Evolutionary conservation across 1,140 invertebrate genomes (phyloP), one percentile per base, ranked within the genome.

Genomic region (Vanessa tameamea): DNA sequence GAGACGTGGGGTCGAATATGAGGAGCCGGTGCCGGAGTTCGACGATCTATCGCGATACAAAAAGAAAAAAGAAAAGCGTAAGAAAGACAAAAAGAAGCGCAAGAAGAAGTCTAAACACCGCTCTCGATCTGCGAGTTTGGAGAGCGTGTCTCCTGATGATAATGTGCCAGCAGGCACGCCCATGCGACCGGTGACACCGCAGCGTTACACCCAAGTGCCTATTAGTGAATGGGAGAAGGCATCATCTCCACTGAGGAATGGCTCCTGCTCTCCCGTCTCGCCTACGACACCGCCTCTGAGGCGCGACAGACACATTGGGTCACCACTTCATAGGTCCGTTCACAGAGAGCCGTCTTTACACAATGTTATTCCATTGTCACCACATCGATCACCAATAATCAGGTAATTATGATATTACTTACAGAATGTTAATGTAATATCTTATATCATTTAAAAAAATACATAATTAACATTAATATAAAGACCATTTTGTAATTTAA

Each of bases 81-180:
- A 96, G 66, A 96, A 96, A 78, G 96, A 96, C 73, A 95, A 95
- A 76, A 95, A 94, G 82, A 93, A 94, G 93, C 86, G 93, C 82
- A 91, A 95, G 85, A 96, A 96, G 87, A 96, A 96, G 88, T 95
- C 95, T 13, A 96, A 96, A 81, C 94, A 96, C 53, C 88, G 93
- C 53, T 95, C 95, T 16, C 93, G 95, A 53, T 96, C 95, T 70
- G 92, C 95, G 0, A 96, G 96, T 81, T 88, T 95, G 64, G 94
- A 95, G 78, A 94, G 94, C 50, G 85, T 95, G 53, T 94, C 94
- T 2, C 92, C 94, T n/a, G 94, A 93, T 75, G 94, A 94, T 77
- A 92, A 92, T 72, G 75, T 94, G n/a, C 87, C 86, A 26, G 78
- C 78, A n/a, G 91, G 89, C 71, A 86, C 88, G n/a, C 93, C 67